Conservation (phyloP, 2,888 invertebrate genomes). For the Drosophila greeni region DNA sequence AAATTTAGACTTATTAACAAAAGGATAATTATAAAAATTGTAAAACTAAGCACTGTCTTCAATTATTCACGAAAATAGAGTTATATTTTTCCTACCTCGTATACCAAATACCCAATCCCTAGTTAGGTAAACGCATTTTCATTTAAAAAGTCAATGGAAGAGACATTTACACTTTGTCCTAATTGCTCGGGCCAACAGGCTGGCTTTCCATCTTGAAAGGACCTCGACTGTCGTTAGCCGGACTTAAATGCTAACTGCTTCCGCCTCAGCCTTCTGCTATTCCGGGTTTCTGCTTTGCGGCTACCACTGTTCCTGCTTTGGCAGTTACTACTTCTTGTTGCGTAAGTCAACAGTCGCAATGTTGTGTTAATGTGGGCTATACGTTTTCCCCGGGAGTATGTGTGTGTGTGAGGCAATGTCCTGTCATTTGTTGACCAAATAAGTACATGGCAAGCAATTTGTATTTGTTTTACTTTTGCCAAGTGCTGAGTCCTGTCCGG, state of each 20-base stretch:
- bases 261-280: constrained; percentile 3
- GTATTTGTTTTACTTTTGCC: constrained; percentile 70
- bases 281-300: constrained; percentile 13
- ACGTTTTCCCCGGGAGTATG: constrained; percentile 43
- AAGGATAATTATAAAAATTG: neutral
- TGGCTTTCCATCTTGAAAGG: constrained; percentile 28
- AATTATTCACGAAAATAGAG: neutral
- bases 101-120: neutral
- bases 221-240: constrained; percentile 26
- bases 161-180: constrained; percentile 59
- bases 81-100: neutral
- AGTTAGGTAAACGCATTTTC: constrained; percentile 14
- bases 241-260: constrained; percentile 29
- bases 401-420: constrained; percentile 51
- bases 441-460: constrained; percentile 75
- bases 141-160: constrained; percentile 55
- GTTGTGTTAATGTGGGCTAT: constrained; percentile 73
- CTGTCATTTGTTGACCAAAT: constrained; percentile 76
- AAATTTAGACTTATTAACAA: neutral
- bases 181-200: constrained; percentile 42
- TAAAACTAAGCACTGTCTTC: neutral
- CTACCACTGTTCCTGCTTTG: constrained; percentile 29
- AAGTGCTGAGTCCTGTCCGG: constrained; percentile 40
- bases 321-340: constrained; percentile 67
- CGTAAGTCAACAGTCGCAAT: constrained; percentile 73